Base-by-base conservation (phyloP, 1,140 invertebrate genomes). In the Sycophila sp. region DNA sequence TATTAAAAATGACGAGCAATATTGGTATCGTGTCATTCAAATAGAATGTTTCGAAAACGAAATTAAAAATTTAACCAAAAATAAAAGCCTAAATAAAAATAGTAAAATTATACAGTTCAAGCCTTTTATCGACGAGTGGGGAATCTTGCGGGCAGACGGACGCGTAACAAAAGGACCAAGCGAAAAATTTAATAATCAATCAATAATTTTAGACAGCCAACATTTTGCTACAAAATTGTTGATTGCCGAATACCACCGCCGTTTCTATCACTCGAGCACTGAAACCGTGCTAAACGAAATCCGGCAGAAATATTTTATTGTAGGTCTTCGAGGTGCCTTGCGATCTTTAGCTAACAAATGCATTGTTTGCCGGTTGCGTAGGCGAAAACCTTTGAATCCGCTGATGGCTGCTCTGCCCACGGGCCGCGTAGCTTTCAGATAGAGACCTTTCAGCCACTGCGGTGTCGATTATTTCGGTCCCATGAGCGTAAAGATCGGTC, bases 291-390 rank as follows among this genome's bases (percentile, higher is more conserved):
- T 36, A 36, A 36, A 36, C 34, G 34, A 36, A 11, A 36, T 36
- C 5, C 5, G 34, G 34, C 34, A 36, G 11, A 15, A 45, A 45
- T 45, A 8, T 45, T 15, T 10, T 15, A 45, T 45, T 8, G n/a
- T 45, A 10, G 60, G 47, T 38, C 30, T 73, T 8, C 28, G 73
- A 32, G 60, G 63, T 24, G 51, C 69, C 7, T 4, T 45, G n/a
- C 40, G 40, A 17, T 45, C 7, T 4, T 8, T 45, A 4, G 40
- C 40, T 7, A 4, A 7, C 4, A 6, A n/a, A 4, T 45, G 40
- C 40, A 17, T 45, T 4, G n/a, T 45, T 10, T 45, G 40, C n/a
- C 40, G 40, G 11, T 10, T 53, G n/a, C 59, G 15, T 22, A 32
- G 15, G 22, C 19, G 22, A 8, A 30, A 17, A 7, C 58, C 34